Evolutionary conservation across 2,797 vertebrate genomes (phyloP), one percentile per base, ranked within the genome.

Genomic region (Semaprochilodus insignis): DNA sequence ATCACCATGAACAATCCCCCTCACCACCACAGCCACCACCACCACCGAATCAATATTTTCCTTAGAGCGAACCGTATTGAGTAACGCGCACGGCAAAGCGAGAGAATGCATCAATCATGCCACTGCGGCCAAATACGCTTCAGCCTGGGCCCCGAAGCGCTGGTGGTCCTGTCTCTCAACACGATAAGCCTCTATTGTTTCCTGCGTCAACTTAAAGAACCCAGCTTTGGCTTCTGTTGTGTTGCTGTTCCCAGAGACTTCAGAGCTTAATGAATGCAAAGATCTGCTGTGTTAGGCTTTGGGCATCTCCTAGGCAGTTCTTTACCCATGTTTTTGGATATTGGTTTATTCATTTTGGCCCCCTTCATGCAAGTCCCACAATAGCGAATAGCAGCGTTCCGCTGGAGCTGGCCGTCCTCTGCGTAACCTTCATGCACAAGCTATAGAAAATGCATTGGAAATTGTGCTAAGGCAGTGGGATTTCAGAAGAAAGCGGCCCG

Each of bases 41-140:
- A 60, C 70, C 34, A 79, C 80, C 62, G 63, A 89, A 94, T 95
- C 93, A 83, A 94, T 94, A 92, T 91, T 86, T 87, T 90, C 90
- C 91, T 92, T 40, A 34, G 78, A 92, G 92, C 88, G 85, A 89
- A 92, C 85, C 40, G 6, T 86, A 89, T 87, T 83, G 90, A 90
- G 88, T 85, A 86, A 85, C 89, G 90, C 88, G 89, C 88, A 85
- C 86, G 40, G 85, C 83, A 88, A 85, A 88, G 88, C 87, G 87
- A 84, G 88, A 87, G 86, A 90, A 82, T 88, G 83, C 89, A 89
- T 88, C 90, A 90, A 90, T 93, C 91, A 93, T 89, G 81, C 85
- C 85, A 69, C 40, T 70, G 72, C 31, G 7, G 76, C 44, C 62
- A 62, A 40, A 54, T 59, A 66, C 48, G 71, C 66, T 77, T 72